Base-by-base conservation (phyloP, 2,797 vertebrate genomes). In the Ctenopoma kingsleyae region DNA sequence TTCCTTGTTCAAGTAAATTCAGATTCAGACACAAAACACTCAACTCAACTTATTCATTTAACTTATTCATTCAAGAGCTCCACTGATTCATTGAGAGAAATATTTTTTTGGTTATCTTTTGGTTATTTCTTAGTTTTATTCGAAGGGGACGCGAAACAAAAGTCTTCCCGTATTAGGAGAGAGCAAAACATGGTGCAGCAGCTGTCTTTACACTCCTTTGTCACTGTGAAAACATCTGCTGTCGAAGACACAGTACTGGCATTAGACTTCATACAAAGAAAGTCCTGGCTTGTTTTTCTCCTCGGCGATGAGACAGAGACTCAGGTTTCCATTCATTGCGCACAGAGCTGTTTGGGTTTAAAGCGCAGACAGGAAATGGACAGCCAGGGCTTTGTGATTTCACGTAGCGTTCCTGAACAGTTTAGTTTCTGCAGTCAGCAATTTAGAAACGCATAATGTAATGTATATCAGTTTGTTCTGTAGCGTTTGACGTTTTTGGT, bases 251-350 rank as follows among this genome's bases (percentile, higher is more conserved):
- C 4, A 15, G 36, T 11, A 0, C 41, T 61, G 50, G 43, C 52
- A 6, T 22, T 10, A 44, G 47, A 43, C 41, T 47, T 66, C 55
- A 22, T 67, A 69, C 0, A 43, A 51, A 55, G 76, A 64, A 63
- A 62, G 22, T 67, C 48, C 47, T 27, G 67, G 9, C 53, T 87
- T 81, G 69, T 87, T 92, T 86, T 85, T 59, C 79, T 74, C 20
- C 23, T 11, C 8, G 4, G 64, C 16, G 40, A 27, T 8, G 32
- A 49, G 59, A 49, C 56, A 51, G 48, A 30, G 40, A 60, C 47
- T 80, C 54, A 0, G 43, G 55, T 72, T 70, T 76, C 66, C 83
- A 89, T 87, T 87, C 82, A 89, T 76, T 73, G 57, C 48, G 12
- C 54, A 48, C 62, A 1, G 67, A 76, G 53, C 27, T 87, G 75